Evolutionary conservation across 2,888 invertebrate species (phyloP).

Genomic region (Philaethria dido): DNA sequence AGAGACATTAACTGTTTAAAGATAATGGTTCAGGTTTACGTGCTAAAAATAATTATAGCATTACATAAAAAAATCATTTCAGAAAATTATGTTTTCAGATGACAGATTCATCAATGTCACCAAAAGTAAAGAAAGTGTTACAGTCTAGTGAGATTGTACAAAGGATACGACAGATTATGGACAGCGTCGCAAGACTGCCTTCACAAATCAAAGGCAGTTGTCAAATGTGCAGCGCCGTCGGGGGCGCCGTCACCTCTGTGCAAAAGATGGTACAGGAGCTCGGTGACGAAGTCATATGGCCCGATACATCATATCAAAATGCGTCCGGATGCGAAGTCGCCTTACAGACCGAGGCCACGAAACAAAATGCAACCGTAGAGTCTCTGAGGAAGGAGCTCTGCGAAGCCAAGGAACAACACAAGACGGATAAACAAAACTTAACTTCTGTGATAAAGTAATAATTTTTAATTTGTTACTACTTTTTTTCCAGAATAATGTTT

Average conservation of each 20-base stretch:
- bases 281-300: background rate
- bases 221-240: conserved; percentile 7
- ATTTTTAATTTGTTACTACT: background rate
- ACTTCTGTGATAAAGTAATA: conserved; percentile 56
- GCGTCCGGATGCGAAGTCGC: conserved; percentile 35
- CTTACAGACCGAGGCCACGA: conserved; percentile 30
- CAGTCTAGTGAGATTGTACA: conserved; percentile 13
- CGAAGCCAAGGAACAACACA: conserved; percentile 53
- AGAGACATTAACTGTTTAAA: background rate
- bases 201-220: conserved; percentile 12
- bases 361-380: conserved; percentile 28
- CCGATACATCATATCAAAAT: background rate
- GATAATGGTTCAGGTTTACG: background rate
- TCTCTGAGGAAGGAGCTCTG: conserved; percentile 46
- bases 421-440: conserved; percentile 65
- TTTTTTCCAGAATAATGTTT: background rate
- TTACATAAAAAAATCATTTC: background rate
- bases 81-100: conserved; percentile 22
- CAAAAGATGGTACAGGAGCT: conserved; percentile 21
- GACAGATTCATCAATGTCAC: conserved; percentile 13
- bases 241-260: background rate
- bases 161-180: conserved; percentile 17
- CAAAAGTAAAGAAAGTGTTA: conserved; percentile 13
- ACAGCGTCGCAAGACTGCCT: conserved; percentile 15
- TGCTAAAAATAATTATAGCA: background rate